These are phyloP conservation scores for Thermophis baileyi DNA, from an alignment of 2,113 vertebrate species.

Conservation along the genomic window DNA sequence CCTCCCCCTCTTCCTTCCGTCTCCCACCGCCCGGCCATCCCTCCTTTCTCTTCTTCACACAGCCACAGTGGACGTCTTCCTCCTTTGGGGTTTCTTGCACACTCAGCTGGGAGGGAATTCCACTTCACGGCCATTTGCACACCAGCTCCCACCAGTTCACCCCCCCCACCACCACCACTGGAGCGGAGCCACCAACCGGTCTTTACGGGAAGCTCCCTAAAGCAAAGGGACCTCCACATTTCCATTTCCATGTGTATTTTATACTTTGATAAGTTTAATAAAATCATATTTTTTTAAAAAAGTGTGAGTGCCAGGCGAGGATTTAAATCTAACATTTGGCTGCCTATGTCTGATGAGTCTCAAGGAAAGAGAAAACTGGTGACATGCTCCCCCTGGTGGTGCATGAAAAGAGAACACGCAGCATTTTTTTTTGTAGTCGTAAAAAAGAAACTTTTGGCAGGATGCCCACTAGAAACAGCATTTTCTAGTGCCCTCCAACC, in stretches of 20 bases:
- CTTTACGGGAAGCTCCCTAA: not conserved
- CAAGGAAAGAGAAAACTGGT: not conserved
- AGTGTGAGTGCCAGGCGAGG: not conserved
- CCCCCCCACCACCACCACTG: too few relatives aligned
- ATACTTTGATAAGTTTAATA: not conserved
- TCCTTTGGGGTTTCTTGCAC: too few relatives aligned
- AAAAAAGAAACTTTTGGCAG: not conserved
- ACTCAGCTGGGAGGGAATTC: not conserved
- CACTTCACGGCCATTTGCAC: not conserved
- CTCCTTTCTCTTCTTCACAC: too few relatives aligned
- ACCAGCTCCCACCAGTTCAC: not conserved
- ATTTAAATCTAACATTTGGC: not conserved
- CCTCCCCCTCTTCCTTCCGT: too few relatives aligned
- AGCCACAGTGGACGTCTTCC: too few relatives aligned
- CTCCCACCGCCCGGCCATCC: too few relatives aligned
- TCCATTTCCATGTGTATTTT: not conserved
- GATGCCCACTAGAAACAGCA: not conserved
- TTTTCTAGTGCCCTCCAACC: not conserved
- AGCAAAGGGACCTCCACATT: not conserved
- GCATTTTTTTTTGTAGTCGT: not conserved
- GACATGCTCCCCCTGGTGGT: not conserved
- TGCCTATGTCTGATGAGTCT: not conserved
- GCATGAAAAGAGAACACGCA: not conserved
- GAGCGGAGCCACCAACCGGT: fast-evolving
- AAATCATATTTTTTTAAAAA: not conserved